Evolutionary conservation across 2,797 vertebrate genomes (phyloP), one percentile per base, ranked within the genome.

Genomic region (Alcedo quadribrachys): DNA sequence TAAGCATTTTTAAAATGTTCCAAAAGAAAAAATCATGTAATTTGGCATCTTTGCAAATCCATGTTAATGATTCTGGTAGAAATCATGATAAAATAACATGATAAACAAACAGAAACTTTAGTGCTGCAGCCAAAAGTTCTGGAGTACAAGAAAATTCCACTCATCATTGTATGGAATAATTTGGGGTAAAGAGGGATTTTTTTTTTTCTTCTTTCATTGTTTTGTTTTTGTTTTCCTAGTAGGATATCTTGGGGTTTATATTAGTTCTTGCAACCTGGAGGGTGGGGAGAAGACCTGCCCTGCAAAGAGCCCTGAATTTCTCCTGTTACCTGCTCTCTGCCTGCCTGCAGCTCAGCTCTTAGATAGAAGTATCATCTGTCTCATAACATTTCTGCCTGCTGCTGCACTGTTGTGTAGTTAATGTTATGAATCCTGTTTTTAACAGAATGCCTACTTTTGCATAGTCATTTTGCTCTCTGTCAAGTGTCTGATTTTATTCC

Each of bases 391-490:
- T 50, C 84, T 89, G 33, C 71, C 92, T 92, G 66, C 88, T 89
- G 90, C 87, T 85, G 61, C 2, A 13, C 58, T 77, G 1, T 40
- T 65, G 54, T 81, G 13, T 30, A 63, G 74, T 81, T 93, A 91
- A 92, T 87, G 91, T 89, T 73, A 46, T 46, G n/a, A 89, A 69
- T 89, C 77, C 55, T 37, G 13, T 63, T 92, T 93, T 89, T 81
- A 83, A 62, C 3, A 3, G 65, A 89, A 55, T 53, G 55, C 69
- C 21, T 55, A 11, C 12, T 22, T 96, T 67, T 91, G 88, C 84
- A 33, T 48, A 94, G 92, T 87, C 86, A 53, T 89, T 90, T 84
- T 93, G 58, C 73, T 87, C 62, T 85, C 79, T 86, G 54, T 77
- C 48, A 88, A 35, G n/a, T 46, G 40, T 18, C 71, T 89, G 71